phyloP scores from a whole-genome alignment of 2,797 vertebrate species.

The Syngnathus acus region DNA sequence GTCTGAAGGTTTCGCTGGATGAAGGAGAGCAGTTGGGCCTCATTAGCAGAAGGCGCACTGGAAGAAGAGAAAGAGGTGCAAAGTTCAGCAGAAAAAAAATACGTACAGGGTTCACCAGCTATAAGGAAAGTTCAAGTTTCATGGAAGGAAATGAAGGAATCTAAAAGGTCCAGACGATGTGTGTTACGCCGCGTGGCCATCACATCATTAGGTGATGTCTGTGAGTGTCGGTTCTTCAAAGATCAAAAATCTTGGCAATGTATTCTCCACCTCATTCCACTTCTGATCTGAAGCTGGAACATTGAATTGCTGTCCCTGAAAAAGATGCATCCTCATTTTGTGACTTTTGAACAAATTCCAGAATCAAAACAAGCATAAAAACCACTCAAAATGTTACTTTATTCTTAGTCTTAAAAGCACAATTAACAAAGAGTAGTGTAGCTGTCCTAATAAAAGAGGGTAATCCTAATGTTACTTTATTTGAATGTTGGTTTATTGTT shows the following conservation, averaged over 20 bases:
- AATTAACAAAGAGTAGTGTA: too few species aligned
- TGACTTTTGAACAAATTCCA: too few species aligned
- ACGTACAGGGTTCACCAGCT: not conserved
- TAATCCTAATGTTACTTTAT: too few species aligned
- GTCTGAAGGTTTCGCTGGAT: not conserved
- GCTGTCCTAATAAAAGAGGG: too few species aligned
- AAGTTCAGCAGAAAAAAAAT: not conserved
- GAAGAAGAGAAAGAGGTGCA: not conserved
- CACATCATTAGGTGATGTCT: not conserved
- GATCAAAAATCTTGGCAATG: too few species aligned
- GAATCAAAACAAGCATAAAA: too few species aligned
- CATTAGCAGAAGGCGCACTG: not conserved
- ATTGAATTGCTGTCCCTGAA: not conserved
- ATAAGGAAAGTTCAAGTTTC: not conserved
- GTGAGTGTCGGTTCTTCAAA: not conserved
- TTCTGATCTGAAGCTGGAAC: too few species aligned
- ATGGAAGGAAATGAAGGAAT: not conserved
- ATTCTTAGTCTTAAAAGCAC: too few species aligned
- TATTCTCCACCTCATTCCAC: too few species aligned
- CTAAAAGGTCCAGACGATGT: not conserved
- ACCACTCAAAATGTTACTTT: too few species aligned
- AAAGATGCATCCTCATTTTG: not conserved
- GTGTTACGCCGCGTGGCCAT: not conserved
- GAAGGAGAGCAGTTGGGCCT: not conserved
- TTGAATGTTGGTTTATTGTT: too few species aligned